phyloP scores from a whole-genome alignment of 92 coral and sea anemone species.

The Parazoanthus swiftii region DNA sequence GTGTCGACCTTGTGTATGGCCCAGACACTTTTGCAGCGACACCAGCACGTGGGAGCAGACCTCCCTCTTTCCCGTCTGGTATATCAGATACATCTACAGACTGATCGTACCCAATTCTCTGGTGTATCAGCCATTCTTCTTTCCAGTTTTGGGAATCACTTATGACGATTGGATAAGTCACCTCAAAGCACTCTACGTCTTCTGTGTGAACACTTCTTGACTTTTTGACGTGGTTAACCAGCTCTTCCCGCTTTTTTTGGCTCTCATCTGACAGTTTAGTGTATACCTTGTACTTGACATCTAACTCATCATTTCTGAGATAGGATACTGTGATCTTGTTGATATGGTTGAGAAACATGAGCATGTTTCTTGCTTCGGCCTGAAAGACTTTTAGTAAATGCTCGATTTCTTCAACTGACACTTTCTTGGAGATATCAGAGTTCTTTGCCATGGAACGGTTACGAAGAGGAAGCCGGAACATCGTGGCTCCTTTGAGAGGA shows the following conservation, averaged over 20 bases:
- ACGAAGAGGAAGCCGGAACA: constrained; percentile 89
- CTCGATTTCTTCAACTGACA: constrained; percentile 26
- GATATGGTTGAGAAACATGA: constrained; percentile 74
- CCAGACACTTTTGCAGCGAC: constrained; percentile 66
- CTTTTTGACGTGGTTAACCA: constrained; percentile 48
- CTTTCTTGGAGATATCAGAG: constrained; percentile 63
- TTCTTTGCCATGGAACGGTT: constrained; percentile 41
- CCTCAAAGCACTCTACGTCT: constrained; percentile 55
- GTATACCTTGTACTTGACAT: constrained; percentile 52
- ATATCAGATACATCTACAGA: constrained; percentile 18
- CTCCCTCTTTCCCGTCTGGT: constrained; percentile 66
- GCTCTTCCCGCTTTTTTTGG: constrained; percentile 44
- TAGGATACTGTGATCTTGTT: constrained; percentile 68
- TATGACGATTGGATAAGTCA: constrained; percentile 62
- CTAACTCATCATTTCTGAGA: constrained; percentile 48
- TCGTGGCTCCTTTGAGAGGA: constrained; percentile 65
- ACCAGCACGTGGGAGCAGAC: constrained; percentile 92
- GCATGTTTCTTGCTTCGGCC: constrained; percentile 66
- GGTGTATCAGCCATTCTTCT: constrained; percentile 79
- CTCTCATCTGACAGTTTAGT: constrained; percentile 50
- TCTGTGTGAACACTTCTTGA: constrained; percentile 47
- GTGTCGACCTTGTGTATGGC: neutral
- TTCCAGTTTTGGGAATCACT: constrained; percentile 38
- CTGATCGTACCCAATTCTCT: constrained; percentile 54
- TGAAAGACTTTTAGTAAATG: constrained; percentile 50